Evolutionary conservation across 2,797 vertebrate genomes (phyloP), one percentile per base, ranked within the genome.

Genomic region (Mastacembelus armatus): DNA sequence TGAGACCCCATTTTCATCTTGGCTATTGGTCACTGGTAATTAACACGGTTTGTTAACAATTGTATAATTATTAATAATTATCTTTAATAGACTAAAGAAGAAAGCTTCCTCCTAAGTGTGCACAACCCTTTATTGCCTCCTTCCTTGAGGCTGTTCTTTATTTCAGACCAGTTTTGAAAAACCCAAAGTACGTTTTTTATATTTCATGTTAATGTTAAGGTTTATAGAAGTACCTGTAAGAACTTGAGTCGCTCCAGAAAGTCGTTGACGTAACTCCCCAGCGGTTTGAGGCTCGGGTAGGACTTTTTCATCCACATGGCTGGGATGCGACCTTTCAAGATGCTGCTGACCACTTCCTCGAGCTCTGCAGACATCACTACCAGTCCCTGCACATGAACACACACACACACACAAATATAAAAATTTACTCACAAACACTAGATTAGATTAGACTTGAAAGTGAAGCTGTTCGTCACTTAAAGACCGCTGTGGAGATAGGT

Each of bases 271-370:
- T 96, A 97, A 85, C 96, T 94, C 60, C 96, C 96, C 29, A 96
- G 92, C 0, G 95, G 93, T 81, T 97, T 97, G 59, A 96, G 95
- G 86, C 95, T 97, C 44, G 95, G 95, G 78, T 96, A 96, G 1
- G 95, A 96, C 84, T 94, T 96, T 21, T 87, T 94, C 94, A 96
- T 96, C 96, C 96, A 97, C 87, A 94, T 92, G 32, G 68, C 93
- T 1, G 95, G 95, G 60, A 96, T 93, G 44, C 92, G 94, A 42
- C 95, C 95, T 44, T 92, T 96, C 72, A 97, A 65, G 63, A 96
- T 96, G 86, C 96, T 96, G 65, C 80, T 94, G 4, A 94, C 94
- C 30, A 97, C 96, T 65, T 96, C 95, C 82, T 97, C 95, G 68
- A 98, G 90, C 58, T 97, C 95, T 2, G 92, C 84, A 33, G 96